Evolutionary conservation across 2,113 vertebrate genomes (phyloP), one percentile per base, ranked within the genome.

Genomic region (Reinhardtius hippoglossoides): DNA sequence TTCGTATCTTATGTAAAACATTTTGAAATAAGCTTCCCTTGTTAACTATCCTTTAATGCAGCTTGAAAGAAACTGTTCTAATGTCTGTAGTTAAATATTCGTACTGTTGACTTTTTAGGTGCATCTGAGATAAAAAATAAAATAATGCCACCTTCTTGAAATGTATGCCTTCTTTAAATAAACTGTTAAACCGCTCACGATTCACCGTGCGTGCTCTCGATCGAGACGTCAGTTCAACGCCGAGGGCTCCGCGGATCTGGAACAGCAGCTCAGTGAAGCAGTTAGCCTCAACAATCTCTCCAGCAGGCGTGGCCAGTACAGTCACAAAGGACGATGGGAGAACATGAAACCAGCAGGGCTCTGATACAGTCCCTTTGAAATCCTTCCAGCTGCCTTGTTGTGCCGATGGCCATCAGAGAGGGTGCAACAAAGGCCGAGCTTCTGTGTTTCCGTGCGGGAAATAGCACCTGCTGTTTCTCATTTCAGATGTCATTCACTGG

Each of bases 401-500:
- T 79, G 78, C 78, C 60, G 73, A 82, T 82, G 83, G 74, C 85
- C 78, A 80, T 91, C 82, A 85, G 83, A 81, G 57, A 6, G 74
- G 23, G 78, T 48, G 77, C 80, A 84, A 84, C 84, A 85, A 88
- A 80, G 69, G 52, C 78, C 74, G 52, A 12, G 69, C 86, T 84
- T 82, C 84, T 81, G 81, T 66, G 57, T 82, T 83, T 84, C 62
- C 78, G 72, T 52, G 80, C n/a, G 58, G 84, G 80, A 88, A 86
- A 83, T 44, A 56, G 63, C 84, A 84, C 79, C 88, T 85, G 86
- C 86, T 90, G 88, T 81, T 90, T 87, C 84, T 85, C 79, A 80
- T 91, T 90, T 85, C 71, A 82, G 52, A 84, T 83, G 78, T 85
- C 83, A 85, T 88, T 74, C 83, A 82, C 23, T 35, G 24, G 70